Percentiles rank a stretch among this genome's conserved stretches.
These are phyloP conservation scores for Mnemiopsis leidyi DNA, from an alignment of 37 sponge, comb jelly and placozoan genomes.

Conservation along the genomic window DNA sequence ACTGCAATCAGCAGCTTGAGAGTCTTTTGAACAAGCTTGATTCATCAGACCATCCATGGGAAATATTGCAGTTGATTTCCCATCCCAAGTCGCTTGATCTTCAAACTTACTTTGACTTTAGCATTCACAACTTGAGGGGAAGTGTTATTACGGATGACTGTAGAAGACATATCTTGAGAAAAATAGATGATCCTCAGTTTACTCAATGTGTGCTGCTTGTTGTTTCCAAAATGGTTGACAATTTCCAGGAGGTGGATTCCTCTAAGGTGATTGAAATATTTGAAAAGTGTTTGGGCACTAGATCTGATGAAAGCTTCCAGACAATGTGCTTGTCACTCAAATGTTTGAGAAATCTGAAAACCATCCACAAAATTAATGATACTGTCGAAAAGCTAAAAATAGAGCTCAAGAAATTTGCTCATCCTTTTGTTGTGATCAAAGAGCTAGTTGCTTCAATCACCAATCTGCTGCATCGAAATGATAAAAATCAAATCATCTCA, in stretches of 20 bases:
- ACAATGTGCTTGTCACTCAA: not conserved
- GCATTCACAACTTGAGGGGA: not conserved
- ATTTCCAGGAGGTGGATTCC: not conserved
- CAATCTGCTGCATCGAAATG: not conserved
- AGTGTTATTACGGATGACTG: not conserved
- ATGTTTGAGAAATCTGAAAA: not conserved
- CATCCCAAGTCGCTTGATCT: not conserved
- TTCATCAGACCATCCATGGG: not conserved
- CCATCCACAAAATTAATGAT: not conserved
- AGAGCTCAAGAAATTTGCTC: not conserved
- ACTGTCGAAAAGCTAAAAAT: not conserved
- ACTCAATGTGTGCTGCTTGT: not conserved
- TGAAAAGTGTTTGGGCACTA: not conserved
- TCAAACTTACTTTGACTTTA: not conserved
- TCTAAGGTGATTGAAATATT: not conserved
- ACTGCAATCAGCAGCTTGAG: not conserved
- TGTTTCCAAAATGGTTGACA: not conserved
- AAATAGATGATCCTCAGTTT: not conserved
- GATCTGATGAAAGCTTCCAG: conserved; percentile 26
- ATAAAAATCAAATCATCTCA: not conserved
- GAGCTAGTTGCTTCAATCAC: not conserved
- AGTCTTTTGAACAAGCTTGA: not conserved
- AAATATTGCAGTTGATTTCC: not conserved
- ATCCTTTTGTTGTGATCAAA: conserved; percentile 5
- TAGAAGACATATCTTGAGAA: not conserved